A percentile compares a stretch with the other conserved stretches of the same genome.
These are phyloP conservation scores for Cygnus buccinator DNA, from an alignment of 2,113 vertebrate species.

Conservation along the genomic window DNA sequence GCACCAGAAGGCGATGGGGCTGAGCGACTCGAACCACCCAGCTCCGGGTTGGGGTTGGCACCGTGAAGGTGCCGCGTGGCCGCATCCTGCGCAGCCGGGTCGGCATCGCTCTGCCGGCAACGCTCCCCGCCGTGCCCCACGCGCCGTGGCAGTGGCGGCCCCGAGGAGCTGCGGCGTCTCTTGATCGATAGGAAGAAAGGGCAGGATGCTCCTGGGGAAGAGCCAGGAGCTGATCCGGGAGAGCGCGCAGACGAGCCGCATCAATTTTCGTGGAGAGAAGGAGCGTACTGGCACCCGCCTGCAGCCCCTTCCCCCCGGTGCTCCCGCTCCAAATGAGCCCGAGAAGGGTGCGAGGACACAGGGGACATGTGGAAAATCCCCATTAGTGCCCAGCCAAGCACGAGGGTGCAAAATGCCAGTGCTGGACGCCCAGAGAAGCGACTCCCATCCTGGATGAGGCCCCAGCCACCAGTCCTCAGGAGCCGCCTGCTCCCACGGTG, in stretches of 20 bases:
- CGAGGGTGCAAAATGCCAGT: fast-evolving
- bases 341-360: no score
- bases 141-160: not conserved
- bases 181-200: not conserved
- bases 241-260: fast-evolving
- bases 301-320: not conserved
- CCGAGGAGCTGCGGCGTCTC: not conserved
- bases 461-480: fast-evolving
- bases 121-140: not conserved
- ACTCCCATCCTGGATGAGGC: not conserved
- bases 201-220: conserved; percentile 24
- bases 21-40: not conserved
- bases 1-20: conserved; percentile 23
- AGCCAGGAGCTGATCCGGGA: conserved; percentile 17
- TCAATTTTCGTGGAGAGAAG: not conserved
- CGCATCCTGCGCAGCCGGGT: fast-evolving
- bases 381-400: not conserved
- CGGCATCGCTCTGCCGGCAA: not conserved
- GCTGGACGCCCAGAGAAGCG: not conserved
- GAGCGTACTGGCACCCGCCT: not conserved
- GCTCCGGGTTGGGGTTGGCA: not conserved
- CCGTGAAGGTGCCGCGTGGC: fast-evolving
- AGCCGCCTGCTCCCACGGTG: not conserved
- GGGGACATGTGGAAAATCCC: no score
- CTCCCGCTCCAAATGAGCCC: not conserved